A percentile compares a stretch with the other conserved stretches of the same genome.
These are phyloP conservation scores for Pampusana beccarii DNA, from an alignment of 2,113 vertebrate species.

Conservation along the genomic window DNA sequence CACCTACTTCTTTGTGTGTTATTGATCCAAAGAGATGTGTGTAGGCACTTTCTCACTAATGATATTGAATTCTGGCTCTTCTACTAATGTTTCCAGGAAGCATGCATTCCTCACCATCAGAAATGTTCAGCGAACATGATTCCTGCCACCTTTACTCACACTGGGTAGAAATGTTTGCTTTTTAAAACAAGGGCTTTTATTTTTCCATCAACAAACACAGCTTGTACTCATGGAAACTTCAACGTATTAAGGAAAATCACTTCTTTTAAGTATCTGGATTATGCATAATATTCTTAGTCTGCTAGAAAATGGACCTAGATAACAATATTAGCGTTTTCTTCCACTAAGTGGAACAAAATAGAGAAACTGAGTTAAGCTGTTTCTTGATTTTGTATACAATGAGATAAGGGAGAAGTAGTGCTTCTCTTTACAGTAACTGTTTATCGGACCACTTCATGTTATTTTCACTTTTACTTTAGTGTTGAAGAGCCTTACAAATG, in stretches of 20 bases:
- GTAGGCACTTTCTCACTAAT: neutral
- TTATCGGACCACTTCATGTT: neutral
- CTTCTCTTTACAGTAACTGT: neutral
- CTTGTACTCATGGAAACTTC: neutral
- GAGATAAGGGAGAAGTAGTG: neutral
- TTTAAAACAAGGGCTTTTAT: neutral
- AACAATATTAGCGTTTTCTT: neutral
- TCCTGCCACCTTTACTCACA: neutral
- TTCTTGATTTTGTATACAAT: neutral
- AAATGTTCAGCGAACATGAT: neutral
- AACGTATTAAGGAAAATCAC: neutral
- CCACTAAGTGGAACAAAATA: neutral
- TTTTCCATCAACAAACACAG: neutral
- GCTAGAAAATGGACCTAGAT: neutral
- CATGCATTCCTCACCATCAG: neutral
- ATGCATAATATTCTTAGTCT: neutral
- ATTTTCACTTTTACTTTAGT: neutral
- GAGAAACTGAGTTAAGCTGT: neutral
- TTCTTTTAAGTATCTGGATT: neutral
- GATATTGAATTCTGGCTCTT: constrained; percentile 6
- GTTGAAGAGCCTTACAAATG: neutral
- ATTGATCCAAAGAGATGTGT: neutral
- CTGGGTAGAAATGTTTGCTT: neutral
- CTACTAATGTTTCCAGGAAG: constrained; percentile 30
- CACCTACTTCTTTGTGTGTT: neutral